Base-by-base conservation (phyloP, 2,888 invertebrate species). In the Heliothis peltigera region DNA sequence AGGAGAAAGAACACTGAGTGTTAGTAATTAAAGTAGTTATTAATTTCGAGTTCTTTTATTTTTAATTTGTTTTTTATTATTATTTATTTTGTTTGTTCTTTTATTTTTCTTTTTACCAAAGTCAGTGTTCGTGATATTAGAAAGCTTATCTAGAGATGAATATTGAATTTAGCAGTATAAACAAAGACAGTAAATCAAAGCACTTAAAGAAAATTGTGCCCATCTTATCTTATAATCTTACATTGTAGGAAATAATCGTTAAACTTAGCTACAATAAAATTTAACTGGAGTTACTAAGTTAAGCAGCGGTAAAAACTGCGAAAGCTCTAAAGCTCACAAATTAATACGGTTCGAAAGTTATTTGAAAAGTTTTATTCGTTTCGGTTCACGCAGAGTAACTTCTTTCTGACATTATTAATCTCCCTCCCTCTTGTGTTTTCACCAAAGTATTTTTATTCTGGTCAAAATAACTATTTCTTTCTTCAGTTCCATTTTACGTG, bases 181-280 rank as follows among this genome's bases (percentile, higher is more conserved):
- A 39, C 39, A 39, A 39, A n/a, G 39, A 35, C 64, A 53, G 71
- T 83, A 80, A 81, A 81, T 85, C 75, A 65, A 56, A 53, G 44
- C 63, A 72, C 64, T 79, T 75, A 70, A 64, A 78, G 74, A 72
- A 76, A 82, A 79, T 81, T 79, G 78, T 75, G 74, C 77, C 66
- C 61, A 75, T 71, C 59, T 67, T 57, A 70, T 77, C 77, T 81
- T 71, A 39, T 39, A 77, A 82, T 80, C 75, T 75, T 75, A 70
- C 68, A 63, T 57, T 65, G 64, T 67, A 73, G 53, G 67, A 79
- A 81, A 54, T 58, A 55, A 64, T 42, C 42, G 62, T 75, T 54
- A 62, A 79, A 70, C 48, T 75, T 64, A 35, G 25, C 44, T 63
- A 28, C 48, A 64, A 62, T 79, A 70, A 71, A 61, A 67, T 80